Percentiles rank a stretch among this genome's conserved stretches.
phyloP scores from a whole-genome alignment of 2,113 vertebrate species.

The Nerophis lumbriciformis region DNA sequence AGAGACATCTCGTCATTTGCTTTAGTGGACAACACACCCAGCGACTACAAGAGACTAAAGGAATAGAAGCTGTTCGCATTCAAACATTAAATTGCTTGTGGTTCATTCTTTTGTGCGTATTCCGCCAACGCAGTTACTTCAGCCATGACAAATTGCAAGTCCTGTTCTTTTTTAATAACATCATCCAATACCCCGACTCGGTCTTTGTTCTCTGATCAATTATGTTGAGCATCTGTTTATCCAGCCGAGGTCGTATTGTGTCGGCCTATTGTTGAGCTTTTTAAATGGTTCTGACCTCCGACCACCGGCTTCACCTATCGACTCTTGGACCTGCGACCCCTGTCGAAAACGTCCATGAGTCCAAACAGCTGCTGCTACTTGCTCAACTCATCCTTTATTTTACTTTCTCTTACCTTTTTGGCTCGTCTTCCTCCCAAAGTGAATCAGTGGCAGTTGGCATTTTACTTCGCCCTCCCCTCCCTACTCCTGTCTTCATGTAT shows the following conservation, averaged over 20 bases:
- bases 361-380: conserved; percentile 34
- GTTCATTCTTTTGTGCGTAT: neutral
- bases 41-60: too few relatives aligned
- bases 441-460: conserved; percentile 48
- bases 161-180: conserved; percentile 21
- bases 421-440: conserved; percentile 22
- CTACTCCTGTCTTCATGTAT: conserved; percentile 34
- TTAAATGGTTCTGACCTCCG: conserved; percentile 44
- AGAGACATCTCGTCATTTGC: too few relatives aligned
- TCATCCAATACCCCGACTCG: conserved; percentile 32
- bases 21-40: too few relatives aligned
- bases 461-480: conserved; percentile 38
- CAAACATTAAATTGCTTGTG: too few relatives aligned
- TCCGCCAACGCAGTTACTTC: conserved; percentile 6
- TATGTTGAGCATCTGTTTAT: conserved; percentile 54
- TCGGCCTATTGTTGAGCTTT: conserved; percentile 45
- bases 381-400: conserved; percentile 31
- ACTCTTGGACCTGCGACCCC: conserved; percentile 33
- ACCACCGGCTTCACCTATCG: conserved; percentile 35
- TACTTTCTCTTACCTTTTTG: conserved; percentile 5
- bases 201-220: conserved; percentile 43
- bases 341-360: neutral
- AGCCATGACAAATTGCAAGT: neutral
- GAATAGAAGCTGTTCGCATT: too few relatives aligned
- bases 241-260: conserved; percentile 44